Evolutionary conservation across 2,797 vertebrate genomes (phyloP), one percentile per base, ranked within the genome.

Genomic region (Petrocephalus sullivani): DNA sequence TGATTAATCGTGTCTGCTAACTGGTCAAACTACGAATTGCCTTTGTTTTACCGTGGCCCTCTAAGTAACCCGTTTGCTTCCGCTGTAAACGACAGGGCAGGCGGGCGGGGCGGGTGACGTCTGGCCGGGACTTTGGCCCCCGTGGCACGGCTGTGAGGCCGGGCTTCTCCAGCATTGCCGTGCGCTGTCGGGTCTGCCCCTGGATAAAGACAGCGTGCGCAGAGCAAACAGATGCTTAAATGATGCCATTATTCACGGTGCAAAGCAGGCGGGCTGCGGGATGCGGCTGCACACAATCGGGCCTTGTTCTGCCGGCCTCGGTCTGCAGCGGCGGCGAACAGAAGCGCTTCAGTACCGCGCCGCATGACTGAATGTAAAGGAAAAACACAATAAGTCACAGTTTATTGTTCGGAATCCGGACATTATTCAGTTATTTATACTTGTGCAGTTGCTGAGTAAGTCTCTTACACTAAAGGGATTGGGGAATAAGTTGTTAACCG

Each of bases 311-410:
- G 19, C 46, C 10, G 41, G 37, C 49, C 81, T 83, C 28, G n/a
- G 49, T 83, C 53, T 54, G 28, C 46, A 54, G 10, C n/a, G 3
- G 21, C 0, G n/a, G 19, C 9, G 21, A 83, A 83, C 46, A 83
- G 81, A 28, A 28, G 46, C 10, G 19, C 41, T 54, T 83, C 6
- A 54, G 81, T 83, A 2, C 10, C 4, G 21, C 81, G 46, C 75
- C 4, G 51, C 81, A 23, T 83, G 81, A 23, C 46, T 2, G 21
- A 51, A 83, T 83, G 51, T 54, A 54, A 49, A 83, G 81, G 81
- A 54, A 53, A 83, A 83, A 51, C 64, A 83, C 81, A 51, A 83
- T 46, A 78, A 51, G 81, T 51, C 81, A 54, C 81, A 83, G 51
- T 14, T 83, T 49, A 83, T 83, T 83, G 46, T 28, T 51, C 49